Evolutionary conservation across 1,140 invertebrate genomes (phyloP).

Genomic region (Harpegnathos saltator): DNA sequence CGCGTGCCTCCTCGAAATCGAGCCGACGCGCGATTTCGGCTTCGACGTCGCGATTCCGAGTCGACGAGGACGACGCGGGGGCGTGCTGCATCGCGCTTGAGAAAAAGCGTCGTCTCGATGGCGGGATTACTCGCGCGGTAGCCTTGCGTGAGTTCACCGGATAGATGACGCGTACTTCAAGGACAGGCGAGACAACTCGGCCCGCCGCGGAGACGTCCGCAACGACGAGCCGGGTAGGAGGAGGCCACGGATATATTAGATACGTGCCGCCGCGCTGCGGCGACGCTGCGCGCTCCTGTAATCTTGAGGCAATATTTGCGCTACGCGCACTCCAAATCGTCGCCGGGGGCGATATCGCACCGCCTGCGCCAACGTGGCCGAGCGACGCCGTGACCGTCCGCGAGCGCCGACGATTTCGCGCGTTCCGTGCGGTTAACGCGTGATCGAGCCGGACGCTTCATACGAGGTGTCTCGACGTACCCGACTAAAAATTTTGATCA

Average conservation of each 20-base stretch:
- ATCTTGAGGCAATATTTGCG: constrained; percentile 50
- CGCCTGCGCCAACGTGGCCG: constrained; percentile 2
- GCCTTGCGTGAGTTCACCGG: too few relatives aligned
- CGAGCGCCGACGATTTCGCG: constrained; percentile 35
- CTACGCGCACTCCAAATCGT: constrained; percentile 35
- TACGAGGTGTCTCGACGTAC: neutral
- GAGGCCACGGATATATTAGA: constrained; percentile 42
- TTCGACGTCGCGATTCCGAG: too few relatives aligned
- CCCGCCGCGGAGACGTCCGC: too few relatives aligned
- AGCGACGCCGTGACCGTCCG: constrained; percentile 25
- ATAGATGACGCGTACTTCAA: too few relatives aligned
- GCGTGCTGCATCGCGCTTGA: too few relatives aligned
- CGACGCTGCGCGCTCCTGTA: constrained; percentile 28
- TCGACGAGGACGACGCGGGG: too few relatives aligned
- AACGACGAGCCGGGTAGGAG: too few relatives aligned
- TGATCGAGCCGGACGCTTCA: constrained; percentile 14
- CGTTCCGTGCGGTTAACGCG: constrained; percentile 27
- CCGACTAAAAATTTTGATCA: too few relatives aligned
- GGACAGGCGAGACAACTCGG: too few relatives aligned
- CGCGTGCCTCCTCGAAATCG: neutral
- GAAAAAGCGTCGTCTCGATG: too few relatives aligned
- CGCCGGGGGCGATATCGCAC: constrained; percentile 30
- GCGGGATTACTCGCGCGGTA: too few relatives aligned
- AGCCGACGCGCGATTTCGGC: neutral
- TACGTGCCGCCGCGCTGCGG: constrained; percentile 43